Evolutionary conservation across 2,113 vertebrate genomes (phyloP).

Genomic region (Hemiscyllium ocellatum): DNA sequence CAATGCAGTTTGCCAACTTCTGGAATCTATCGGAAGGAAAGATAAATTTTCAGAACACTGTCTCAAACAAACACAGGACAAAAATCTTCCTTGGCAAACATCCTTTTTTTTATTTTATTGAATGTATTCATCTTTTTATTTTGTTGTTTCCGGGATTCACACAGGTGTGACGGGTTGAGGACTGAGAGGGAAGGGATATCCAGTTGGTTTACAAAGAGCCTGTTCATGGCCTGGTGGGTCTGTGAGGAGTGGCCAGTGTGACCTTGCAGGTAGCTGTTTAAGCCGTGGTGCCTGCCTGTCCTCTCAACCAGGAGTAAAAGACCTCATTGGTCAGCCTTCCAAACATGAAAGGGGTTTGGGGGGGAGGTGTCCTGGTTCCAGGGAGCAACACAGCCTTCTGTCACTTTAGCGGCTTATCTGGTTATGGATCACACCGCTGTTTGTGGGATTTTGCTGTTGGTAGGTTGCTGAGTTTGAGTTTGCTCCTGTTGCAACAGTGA

Average conservation of each 20-base stretch:
- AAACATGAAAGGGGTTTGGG: background rate
- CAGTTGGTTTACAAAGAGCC: background rate
- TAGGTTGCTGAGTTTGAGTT: background rate
- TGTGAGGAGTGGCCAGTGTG: background rate
- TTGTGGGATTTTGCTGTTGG: background rate
- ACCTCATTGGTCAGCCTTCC: background rate
- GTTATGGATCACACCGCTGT: background rate
- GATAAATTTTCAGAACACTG: background rate
- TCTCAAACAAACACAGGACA: background rate
- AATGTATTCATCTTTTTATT: too few species aligned
- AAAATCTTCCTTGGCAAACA: background rate
- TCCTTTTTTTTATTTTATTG: too few species aligned
- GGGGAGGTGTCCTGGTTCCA: background rate
- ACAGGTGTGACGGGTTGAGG: background rate
- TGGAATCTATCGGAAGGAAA: background rate
- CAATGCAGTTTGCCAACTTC: background rate
- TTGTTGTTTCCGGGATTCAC: too few species aligned
- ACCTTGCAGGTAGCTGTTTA: background rate
- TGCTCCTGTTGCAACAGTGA: background rate
- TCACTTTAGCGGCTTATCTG: background rate
- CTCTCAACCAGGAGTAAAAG: background rate
- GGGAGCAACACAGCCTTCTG: too few species aligned
- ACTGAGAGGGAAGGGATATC: background rate
- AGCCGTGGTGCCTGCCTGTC: too few species aligned
- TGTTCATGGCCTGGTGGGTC: background rate